Evolutionary conservation across 2,797 vertebrate genomes (phyloP).

Genomic region (Anguilla marmorata): DNA sequence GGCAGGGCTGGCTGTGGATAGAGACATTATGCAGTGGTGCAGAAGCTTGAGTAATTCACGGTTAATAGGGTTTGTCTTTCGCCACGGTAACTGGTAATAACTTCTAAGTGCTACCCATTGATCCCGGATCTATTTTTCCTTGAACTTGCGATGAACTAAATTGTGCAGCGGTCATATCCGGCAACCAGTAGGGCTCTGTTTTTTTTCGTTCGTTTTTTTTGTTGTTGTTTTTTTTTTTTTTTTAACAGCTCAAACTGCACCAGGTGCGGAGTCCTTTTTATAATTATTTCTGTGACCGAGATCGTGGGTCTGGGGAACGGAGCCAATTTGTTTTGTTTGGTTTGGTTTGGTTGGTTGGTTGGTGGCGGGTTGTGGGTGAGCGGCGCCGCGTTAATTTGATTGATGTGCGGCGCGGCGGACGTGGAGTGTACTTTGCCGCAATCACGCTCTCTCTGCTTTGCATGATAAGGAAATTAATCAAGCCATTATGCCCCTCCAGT

Average conservation of each 20-base stretch:
- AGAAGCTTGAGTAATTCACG: not conserved
- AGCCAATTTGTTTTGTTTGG: conserved; percentile 65
- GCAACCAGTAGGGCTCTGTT: not conserved
- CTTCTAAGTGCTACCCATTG: conserved; percentile 25
- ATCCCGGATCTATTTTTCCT: conserved; percentile 22
- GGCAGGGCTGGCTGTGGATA: not conserved
- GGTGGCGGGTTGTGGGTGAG: conserved; percentile 61
- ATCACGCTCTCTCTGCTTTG: conserved; percentile 81
- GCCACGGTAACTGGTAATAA: conserved; percentile 8
- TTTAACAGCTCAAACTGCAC: not conserved
- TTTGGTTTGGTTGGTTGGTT: too few species aligned
- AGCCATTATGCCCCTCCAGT: conserved; percentile 71
- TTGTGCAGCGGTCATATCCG: not conserved
- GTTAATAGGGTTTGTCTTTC: not conserved
- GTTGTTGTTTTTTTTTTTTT: not conserved
- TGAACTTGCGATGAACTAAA: conserved; percentile 24
- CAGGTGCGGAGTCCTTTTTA: not conserved
- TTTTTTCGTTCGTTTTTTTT: not conserved
- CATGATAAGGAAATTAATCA: conserved; percentile 87
- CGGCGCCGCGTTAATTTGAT: conserved; percentile 70
- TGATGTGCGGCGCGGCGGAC: conserved; percentile 72
- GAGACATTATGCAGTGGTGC: not conserved
- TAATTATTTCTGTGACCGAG: conserved; percentile 54
- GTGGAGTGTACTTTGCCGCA: conserved; percentile 76
- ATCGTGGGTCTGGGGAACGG: conserved; percentile 50